These are phyloP conservation scores for Madoqua kirkii DNA, from an alignment of 2,113 vertebrate genomes.

Conservation along the genomic window DNA sequence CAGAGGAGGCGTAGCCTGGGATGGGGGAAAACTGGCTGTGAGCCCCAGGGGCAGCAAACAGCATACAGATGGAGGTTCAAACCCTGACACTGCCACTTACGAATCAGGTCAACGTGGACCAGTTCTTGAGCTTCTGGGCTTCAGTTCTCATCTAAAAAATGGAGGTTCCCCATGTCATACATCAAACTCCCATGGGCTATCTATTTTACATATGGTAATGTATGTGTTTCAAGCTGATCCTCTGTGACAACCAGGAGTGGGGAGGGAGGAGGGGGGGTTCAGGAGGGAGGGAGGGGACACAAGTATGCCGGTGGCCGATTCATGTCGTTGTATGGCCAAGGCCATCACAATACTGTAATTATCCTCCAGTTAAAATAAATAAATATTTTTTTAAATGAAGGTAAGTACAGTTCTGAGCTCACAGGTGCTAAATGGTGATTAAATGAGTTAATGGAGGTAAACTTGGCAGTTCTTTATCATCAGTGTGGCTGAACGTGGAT, in stretches of 20 bases:
- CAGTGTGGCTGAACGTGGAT: too few species aligned
- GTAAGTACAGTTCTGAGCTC: background rate
- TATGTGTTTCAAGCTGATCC: background rate
- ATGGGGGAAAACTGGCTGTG: background rate
- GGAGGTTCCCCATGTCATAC: background rate
- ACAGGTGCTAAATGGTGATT: background rate
- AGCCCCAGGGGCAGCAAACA: too few species aligned
- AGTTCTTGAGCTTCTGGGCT: background rate
- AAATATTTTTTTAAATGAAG: background rate
- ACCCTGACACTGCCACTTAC: background rate
- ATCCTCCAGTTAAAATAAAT: background rate
- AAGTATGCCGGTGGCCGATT: background rate
- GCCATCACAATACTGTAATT: background rate
- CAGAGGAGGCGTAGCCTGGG: background rate
- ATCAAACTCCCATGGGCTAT: background rate
- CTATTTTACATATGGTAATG: background rate
- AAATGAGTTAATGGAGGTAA: rapidly evolving
- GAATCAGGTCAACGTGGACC: background rate
- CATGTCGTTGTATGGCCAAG: background rate
- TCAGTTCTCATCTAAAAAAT: background rate
- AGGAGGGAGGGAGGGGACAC: background rate
- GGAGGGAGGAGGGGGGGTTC: background rate
- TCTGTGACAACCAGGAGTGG: background rate
- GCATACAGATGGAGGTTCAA: background rate
- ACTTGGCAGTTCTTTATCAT: background rate